Percentiles rank a stretch among this genome's conserved stretches.
phyloP scores from a whole-genome alignment of 30 jellyfish, hydroid and myxozoan genomes.

The Catostylus mosaicus region DNA sequence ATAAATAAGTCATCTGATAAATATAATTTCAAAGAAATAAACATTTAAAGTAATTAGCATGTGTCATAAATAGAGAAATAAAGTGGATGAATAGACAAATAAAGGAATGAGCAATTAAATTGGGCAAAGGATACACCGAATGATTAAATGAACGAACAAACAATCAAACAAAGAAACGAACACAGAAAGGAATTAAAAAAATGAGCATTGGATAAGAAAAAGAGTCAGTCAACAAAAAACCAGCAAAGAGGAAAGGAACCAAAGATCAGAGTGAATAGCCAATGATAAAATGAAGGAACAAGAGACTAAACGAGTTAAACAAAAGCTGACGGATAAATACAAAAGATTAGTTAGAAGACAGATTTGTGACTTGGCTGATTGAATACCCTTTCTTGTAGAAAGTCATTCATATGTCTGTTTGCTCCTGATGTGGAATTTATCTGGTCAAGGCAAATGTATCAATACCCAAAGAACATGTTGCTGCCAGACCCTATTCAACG shows the following conservation, averaged over 20 bases:
- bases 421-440: conserved; percentile 40
- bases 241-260: background rate
- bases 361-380: too few relatives aligned
- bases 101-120: background rate
- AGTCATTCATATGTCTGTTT: background rate
- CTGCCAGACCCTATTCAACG: background rate
- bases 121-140: background rate
- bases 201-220: too few relatives aligned
- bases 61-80: too few relatives aligned
- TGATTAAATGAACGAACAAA: background rate
- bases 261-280: background rate
- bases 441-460: conserved; percentile 19
- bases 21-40: too few relatives aligned
- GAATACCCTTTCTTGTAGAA: conserved; percentile 23
- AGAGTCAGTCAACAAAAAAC: too few relatives aligned
- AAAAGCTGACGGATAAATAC: too few relatives aligned
- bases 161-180: background rate
- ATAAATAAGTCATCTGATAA: too few relatives aligned
- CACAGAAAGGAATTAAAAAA: background rate
- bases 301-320: background rate
- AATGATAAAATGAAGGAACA: background rate
- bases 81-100: background rate
- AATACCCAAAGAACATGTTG: conserved; percentile 18
- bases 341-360: too few relatives aligned
- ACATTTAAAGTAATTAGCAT: too few relatives aligned